Base-by-base conservation (phyloP, 1,140 invertebrate species). In the Calliphora vicina region DNA sequence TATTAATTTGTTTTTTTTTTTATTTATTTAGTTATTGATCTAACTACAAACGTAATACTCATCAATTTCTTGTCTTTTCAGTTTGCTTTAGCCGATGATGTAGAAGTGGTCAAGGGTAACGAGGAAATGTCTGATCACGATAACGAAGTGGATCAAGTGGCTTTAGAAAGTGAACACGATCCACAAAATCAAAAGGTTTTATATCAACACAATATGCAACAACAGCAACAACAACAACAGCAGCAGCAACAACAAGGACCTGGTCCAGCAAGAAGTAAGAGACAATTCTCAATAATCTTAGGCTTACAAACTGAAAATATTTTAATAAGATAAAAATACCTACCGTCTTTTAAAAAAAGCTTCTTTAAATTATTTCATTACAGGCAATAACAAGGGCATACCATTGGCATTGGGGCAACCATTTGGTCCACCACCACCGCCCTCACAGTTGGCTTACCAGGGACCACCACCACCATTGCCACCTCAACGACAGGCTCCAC, bases 391-490 rank as follows among this genome's bases (percentile, higher is more conserved):
- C 82, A 88, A 90, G 71, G 88, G 86, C 20, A 88, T 90, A 50
- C 87, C 88, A 0, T 82, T 90, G 72, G 88, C 85, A 50, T 86
- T 91, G 86, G 84, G 91, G 87, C 87, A 92, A 91, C 86, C 92
- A 84, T 85, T 91, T 87, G 82, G 92, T 87, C 86, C 92, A 86
- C 84, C 91, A 86, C 85, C 92, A 88, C 87, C 92, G 88, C 87
- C 93, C 88, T 84, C 87, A 0, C 93, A 93, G 82, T 91, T 92
- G 23, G 91, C 92, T 20, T 95, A 95, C 85, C 94, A 94, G 84
- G 95, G 95, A 20, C 94, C 93, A 26, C 93, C 93, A 4, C 93
- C 93, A 3, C 93, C 93, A 2, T 88, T 93, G 1, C 94, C 94
- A 17, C 91, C 92, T 8, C 92, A 92, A 1, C 89, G 90, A 80